phyloP scores from a whole-genome alignment of 2,113 vertebrate genomes.

The Oryzias curvinotus region DNA sequence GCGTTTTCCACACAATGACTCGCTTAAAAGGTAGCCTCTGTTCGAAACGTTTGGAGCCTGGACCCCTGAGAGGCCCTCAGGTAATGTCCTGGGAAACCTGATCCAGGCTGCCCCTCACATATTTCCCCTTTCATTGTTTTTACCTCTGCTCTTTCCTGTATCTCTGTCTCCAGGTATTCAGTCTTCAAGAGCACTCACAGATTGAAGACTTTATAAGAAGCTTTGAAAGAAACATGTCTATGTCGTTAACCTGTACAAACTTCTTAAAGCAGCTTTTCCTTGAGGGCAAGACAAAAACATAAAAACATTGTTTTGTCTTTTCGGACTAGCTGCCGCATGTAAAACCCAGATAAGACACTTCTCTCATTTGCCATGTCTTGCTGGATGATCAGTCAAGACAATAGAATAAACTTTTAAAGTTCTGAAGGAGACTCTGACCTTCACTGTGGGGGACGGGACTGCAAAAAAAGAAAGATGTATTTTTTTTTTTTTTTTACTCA shows the following conservation, averaged over 20 bases:
- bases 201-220: too few relatives aligned
- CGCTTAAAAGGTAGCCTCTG: slow-evolving; percentile 66
- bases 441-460: slow-evolving; percentile 2
- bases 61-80: slow-evolving; percentile 55
- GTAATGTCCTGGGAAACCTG: slow-evolving; percentile 71
- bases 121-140: slow-evolving; percentile 60
- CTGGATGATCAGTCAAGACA: not conserved
- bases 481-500: slow-evolving; percentile 80
- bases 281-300: slow-evolving; percentile 18
- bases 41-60: slow-evolving; percentile 43
- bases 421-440: slow-evolving; percentile 28
- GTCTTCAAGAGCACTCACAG: too few relatives aligned
- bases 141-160: slow-evolving; percentile 40
- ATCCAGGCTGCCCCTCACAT: slow-evolving; percentile 62
- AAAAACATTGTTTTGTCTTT: slow-evolving; percentile 67
- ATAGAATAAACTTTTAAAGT: not conserved
- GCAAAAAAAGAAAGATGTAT: slow-evolving; percentile 17
- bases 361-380: not conserved
- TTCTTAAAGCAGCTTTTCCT: slow-evolving; percentile 24
- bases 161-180: slow-evolving; percentile 29
- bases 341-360: slow-evolving; percentile 49
- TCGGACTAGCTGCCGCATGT: slow-evolving; percentile 42
- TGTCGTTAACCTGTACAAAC: slow-evolving; percentile 55
- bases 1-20: slow-evolving; percentile 65
- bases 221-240: not conserved